Conservation (phyloP, 1,140 invertebrate genomes). For the Drosophila nikananu region DNA sequence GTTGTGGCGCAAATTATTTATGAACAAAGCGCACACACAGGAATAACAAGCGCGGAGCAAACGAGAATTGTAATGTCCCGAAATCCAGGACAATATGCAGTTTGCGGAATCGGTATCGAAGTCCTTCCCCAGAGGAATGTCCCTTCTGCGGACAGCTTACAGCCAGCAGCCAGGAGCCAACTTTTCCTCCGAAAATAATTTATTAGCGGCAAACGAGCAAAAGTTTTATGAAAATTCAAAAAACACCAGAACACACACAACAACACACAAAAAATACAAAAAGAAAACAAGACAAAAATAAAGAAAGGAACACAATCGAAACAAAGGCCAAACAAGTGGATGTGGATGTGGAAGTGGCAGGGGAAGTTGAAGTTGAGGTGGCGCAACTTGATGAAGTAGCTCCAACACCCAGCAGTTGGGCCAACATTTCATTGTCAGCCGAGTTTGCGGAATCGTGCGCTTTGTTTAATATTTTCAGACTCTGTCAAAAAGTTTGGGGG, state of each 20-base stretch:
- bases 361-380: slow-evolving; percentile 37
- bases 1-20: slow-evolving; percentile 82
- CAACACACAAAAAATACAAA: background rate
- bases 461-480: slow-evolving; percentile 72
- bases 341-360: slow-evolving; percentile 23
- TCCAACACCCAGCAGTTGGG: slow-evolving; percentile 15
- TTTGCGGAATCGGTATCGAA: slow-evolving; percentile 64
- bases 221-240: slow-evolving; percentile 82
- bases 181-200: slow-evolving; percentile 72
- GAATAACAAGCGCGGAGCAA: slow-evolving; percentile 67
- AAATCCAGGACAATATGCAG: slow-evolving; percentile 52
- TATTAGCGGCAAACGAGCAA: slow-evolving; percentile 82
- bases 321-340: slow-evolving; percentile 49
- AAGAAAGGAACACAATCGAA: slow-evolving; percentile 31
- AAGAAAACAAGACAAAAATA: background rate
- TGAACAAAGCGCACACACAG: slow-evolving; percentile 80
- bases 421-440: slow-evolving; percentile 66
- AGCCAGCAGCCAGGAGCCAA: slow-evolving; percentile 43
- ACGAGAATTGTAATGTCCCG: slow-evolving; percentile 60
- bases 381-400: slow-evolving; percentile 44
- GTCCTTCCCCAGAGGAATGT: slow-evolving; percentile 39
- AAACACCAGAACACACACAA: slow-evolving; percentile 34
- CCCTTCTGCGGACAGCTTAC: slow-evolving; percentile 67
- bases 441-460: slow-evolving; percentile 42
- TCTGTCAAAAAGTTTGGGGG: slow-evolving; percentile 59